Evolutionary conservation across 2,113 vertebrate species (phyloP).

Genomic region (Eleginops maclovinus): DNA sequence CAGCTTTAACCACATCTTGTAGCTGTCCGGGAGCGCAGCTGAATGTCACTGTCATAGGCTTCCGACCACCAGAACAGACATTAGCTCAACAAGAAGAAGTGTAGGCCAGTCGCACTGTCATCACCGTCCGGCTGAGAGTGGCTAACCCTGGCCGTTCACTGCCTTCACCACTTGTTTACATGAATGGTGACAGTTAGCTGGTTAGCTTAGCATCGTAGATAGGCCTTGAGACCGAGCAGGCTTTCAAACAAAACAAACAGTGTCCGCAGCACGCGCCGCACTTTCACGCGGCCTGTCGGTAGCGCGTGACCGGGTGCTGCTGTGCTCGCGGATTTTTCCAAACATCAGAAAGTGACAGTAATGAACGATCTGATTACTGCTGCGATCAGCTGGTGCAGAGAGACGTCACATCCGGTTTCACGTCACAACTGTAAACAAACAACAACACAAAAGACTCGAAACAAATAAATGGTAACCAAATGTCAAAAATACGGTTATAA

Average conservation of each 20-base stretch:
- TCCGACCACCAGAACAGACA: not conserved
- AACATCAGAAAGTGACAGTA: not conserved
- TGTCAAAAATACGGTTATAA: not conserved
- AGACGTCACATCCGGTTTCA: slow-evolving; percentile 59
- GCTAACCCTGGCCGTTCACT: not conserved
- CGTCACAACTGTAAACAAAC: slow-evolving; percentile 34
- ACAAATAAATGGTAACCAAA: too few species aligned
- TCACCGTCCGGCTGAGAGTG: not conserved
- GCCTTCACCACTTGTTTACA: not conserved
- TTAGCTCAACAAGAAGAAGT: too few species aligned
- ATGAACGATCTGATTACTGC: not conserved
- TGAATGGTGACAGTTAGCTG: slow-evolving; percentile 32
- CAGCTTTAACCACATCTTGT: slow-evolving; percentile 95
- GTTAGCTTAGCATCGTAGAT: slow-evolving; percentile 55
- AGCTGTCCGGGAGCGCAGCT: slow-evolving; percentile 2
- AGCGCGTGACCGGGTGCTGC: too few species aligned
- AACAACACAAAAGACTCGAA: slow-evolving; percentile 24
- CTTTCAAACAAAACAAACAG: not conserved
- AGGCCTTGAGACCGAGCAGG: slow-evolving; percentile 18
- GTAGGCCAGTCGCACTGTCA: not conserved
- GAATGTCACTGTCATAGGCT: not conserved
- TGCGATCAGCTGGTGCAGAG: slow-evolving; percentile 51
- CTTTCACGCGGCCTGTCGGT: not conserved
- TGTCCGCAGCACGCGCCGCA: not conserved
- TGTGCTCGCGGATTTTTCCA: not conserved